Evolutionary conservation across 2,888 invertebrate genomes (phyloP), one percentile per base, ranked within the genome.

Genomic region (Aquatica leii): DNA sequence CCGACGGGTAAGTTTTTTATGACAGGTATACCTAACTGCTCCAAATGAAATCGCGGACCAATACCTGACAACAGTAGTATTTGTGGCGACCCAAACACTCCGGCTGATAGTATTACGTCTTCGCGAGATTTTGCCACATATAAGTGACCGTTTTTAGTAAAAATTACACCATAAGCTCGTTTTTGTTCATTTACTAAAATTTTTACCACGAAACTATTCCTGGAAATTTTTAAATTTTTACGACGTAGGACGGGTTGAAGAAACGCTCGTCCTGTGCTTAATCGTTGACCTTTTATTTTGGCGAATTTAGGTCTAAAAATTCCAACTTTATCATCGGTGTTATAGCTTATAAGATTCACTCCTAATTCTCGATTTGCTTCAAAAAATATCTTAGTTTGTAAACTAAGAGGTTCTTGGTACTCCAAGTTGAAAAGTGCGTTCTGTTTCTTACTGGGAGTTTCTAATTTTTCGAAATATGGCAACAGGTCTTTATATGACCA

Each of bases 11-110:
- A 83, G 74, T 92, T 85, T 63, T 86, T 83, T 40, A 91, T 73
- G 3, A 88, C 84, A 0, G 83, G 76, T 52, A 93, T 89, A 1
- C 84, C 84, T 6, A 87, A 73, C 35, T 86, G 80, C 1, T 77
- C 70, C 2, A 92, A 80, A 74, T 91, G 87, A 0, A 84, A 81
- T n/a, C 76, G 78, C 0, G 91, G 91, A 0, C 91, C 91, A 18
- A 94, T 83, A 9, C 95, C 95, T 0, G 94, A 93, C 11, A 94
- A 78, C 91, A 94, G 89, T 49, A 95, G 79, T 9, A 95, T 78
- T 77, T 94, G 94, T 0, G 95, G 93, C 0, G 93, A 91, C 66
- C 90, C 91, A 31, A 95, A 87, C 0, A 90, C 82, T 4, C 95
- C 94, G 0, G 92, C 92, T 8, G 90, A 87, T 15, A 94, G 79